These are phyloP conservation scores for Musca domestica DNA, from an alignment of 1,140 invertebrate genomes.

Conservation along the genomic window DNA sequence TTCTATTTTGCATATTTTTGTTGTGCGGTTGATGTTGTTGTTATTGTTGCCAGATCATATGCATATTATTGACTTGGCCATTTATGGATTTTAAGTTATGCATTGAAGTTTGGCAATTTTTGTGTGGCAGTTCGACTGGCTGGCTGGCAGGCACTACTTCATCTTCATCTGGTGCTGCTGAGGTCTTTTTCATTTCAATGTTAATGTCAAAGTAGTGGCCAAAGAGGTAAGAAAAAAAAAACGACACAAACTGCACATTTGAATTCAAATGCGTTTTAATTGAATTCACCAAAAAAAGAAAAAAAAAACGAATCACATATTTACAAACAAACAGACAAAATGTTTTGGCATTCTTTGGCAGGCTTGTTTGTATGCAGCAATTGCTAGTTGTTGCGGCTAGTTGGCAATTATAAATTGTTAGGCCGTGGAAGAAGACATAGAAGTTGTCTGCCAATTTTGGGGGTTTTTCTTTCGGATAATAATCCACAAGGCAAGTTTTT, in stretches of 20 bases:
- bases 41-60: background rate
- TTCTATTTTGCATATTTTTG: too few relatives aligned
- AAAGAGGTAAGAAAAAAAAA: too few relatives aligned
- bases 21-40: too few relatives aligned
- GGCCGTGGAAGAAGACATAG: background rate
- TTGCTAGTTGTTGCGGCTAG: background rate
- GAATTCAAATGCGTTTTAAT: slow-evolving; percentile 19
- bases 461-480: background rate
- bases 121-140: background rate
- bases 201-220: slow-evolving; percentile 6
- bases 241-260: background rate
- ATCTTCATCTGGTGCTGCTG: too few relatives aligned
- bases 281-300: slow-evolving; percentile 8
- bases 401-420: slow-evolving; percentile 13
- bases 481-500: background rate
- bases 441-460: slow-evolving; percentile 6
- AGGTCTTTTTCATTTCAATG: slow-evolving; percentile 7
- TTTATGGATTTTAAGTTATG: slow-evolving; percentile 13
- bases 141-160: background rate
- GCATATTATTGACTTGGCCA: slow-evolving; percentile 9
- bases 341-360: background rate
- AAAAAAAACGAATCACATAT: background rate
- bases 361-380: too few relatives aligned
- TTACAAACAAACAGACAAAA: background rate
- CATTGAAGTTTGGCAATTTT: slow-evolving; percentile 1